Percentiles rank a stretch among this genome's conserved stretches.
Evolutionary conservation across 2,888 invertebrate species (phyloP).

Genomic region (Morpho deidamia): DNA sequence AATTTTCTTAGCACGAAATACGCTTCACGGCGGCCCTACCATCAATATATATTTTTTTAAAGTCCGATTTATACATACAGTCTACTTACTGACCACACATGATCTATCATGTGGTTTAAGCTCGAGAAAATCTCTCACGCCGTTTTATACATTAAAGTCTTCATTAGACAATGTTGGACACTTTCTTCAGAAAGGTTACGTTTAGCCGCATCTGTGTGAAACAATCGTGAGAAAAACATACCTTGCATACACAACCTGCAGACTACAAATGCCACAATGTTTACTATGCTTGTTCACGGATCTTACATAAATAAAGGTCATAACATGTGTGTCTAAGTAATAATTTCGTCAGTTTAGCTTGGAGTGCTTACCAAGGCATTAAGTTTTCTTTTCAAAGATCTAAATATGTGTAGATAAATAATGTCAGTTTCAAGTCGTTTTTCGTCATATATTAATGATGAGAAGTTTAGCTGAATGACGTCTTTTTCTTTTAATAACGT

Average conservation of each 20-base stretch:
- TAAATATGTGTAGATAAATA: too few species aligned
- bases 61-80: slow-evolving; percentile 15
- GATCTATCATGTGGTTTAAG: slow-evolving; percentile 2
- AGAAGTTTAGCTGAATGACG: too few species aligned
- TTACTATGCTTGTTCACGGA: slow-evolving; percentile 52
- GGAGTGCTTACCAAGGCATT: not conserved
- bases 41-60: not conserved
- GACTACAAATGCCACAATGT: slow-evolving; percentile 46
- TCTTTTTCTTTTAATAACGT: too few species aligned
- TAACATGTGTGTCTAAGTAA: slow-evolving; percentile 15
- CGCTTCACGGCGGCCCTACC: too few species aligned
- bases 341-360: slow-evolving; percentile 1
- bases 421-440: too few species aligned
- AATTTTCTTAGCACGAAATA: too few species aligned
- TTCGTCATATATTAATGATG: too few species aligned
- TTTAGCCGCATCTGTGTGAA: slow-evolving; percentile 18
- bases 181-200: slow-evolving; percentile 53
- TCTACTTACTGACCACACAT: slow-evolving; percentile 18
- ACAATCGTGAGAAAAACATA: slow-evolving; percentile 57
- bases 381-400: not conserved
- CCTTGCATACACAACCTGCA: slow-evolving; percentile 26
- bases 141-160: slow-evolving; percentile 29
- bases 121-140: slow-evolving; percentile 19
- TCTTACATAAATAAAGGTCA: slow-evolving; percentile 64
- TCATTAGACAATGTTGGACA: slow-evolving; percentile 43